Base-by-base conservation (phyloP, 1,140 invertebrate species). In the Ips typographus region DNA sequence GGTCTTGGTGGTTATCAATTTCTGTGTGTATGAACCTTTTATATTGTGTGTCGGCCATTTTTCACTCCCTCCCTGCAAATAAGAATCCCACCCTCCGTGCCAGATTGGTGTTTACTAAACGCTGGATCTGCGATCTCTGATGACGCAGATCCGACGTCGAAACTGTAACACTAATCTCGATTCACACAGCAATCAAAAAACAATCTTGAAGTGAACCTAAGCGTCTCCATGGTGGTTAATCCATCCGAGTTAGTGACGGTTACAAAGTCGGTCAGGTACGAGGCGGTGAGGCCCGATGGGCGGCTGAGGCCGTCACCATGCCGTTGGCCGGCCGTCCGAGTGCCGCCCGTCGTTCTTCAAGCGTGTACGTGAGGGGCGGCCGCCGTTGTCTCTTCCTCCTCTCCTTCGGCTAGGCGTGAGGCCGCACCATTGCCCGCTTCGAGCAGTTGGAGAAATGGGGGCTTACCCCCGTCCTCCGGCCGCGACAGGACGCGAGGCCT, bases 361-460 rank as follows among this genome's bases (percentile, higher is more conserved):
- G 76, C 73, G 75, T 78, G 22, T 22, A 22, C 74, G 79, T 74
- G 77, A 77, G 78, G 77, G 77, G 76, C 74, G 71, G 76, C 75
- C 77, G 75, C 77, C 77, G 75, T 77, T 77, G 76, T 79, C 79
- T 79, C 78, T 77, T 80, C 74, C 79, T 79, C 77, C 57, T 42
- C 37, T 44, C 38, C 60, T 38, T 40, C 38, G 47, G 67, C 76
- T 87, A 87, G 42, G 59, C 38, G 67, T 63, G 67, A 69, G 67
- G 65, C 67, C 67, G 86, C 90, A 94, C 91, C 90, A 94, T 95
- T 95, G 92, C 92, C 87, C 91, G 92, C 86, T 91, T 94, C 90
- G 92, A 94, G 88, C 92, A 94, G 85, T 90, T 93, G 85, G 93
- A 94, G 86, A 92, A 92, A 93, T 94, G 92, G 93, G 92, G 93